Evolutionary conservation across 2,797 vertebrate species (phyloP), one percentile per base, ranked within the genome.

Genomic region (Cichlasoma orientale): DNA sequence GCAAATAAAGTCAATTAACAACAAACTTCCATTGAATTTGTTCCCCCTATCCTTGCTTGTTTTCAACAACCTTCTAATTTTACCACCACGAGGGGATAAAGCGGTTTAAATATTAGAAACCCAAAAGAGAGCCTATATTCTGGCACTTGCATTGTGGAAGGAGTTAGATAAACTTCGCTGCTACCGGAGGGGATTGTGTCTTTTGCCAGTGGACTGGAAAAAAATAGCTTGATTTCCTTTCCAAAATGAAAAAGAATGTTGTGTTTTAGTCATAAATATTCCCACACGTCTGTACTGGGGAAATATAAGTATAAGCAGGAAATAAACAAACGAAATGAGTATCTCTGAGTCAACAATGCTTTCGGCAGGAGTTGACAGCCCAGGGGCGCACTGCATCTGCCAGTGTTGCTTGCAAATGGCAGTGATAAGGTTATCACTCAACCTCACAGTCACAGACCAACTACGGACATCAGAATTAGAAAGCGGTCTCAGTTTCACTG

Each of bases 1-100:
- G 93, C 92, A 97, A 96, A 97, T 96, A 96, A 96, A 97, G 95
- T 96, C 95, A 97, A 97, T 97, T 97, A 97, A 95, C 72, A 18
- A 82, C 79, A 82, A 89, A 87, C 82, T 84, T 86, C 86, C 88
- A 92, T 91, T 94, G 93, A 87, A 92, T 95, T 94, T 94, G 95
- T 95, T 95, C 94, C 95, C 95, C 94, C 94, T 91, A 88, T 91
- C 72, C 83, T 91, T 80, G 72, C 78, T 77, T 75, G 72, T 79
- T 83, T 61, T 85, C 53, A 29, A 79, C 89, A 80, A 79, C 84
- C 83, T 86, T 82, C 75, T 78, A 78, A 88, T 90, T 88, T 84
- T 8, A 18, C 71, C 55, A 55, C 36, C 72, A 69, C 14, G 11
- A 77, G 47, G 54, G 70, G 80, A 86, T 59, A 56, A 73, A 78